Evolutionary conservation across 2,888 invertebrate genomes (phyloP), one percentile per base, ranked within the genome.

Genomic region (Amiota minor): DNA sequence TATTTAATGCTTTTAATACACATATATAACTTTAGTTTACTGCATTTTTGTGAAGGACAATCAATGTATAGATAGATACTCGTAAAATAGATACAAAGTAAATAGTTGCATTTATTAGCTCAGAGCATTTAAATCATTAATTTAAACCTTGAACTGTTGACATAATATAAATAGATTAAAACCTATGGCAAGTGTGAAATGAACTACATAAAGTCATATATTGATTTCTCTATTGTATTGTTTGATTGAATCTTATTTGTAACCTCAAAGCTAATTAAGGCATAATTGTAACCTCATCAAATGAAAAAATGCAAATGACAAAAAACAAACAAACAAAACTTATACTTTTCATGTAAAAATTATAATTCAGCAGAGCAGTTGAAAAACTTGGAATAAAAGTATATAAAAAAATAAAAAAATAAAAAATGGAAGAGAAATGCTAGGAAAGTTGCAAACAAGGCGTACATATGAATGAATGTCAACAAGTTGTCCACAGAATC

Each of bases 401-500:
- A 11, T 47, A 65, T 46, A 46, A 16, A 16, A 47, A 1, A 65
- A 64, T 6, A 2, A 62, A 62, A 14, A 35, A 12, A 35, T 20
- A 59, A 59, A 18, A 59, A 59, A 0, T 18, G 59, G 9, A 4
- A 16, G 18, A 35, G 35, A 35, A 4, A 6, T 35, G 6, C 4
- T 6, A 35, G 35, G 6, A 35, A 35, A 35, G 35, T 35, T 35
- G 35, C 35, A 35, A 35, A 35, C 35, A 35, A 35, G 6, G 35
- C 35, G 35, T 35, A 8, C 35, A 35, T 35, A 35, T 35, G 35
- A 35, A 35, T 35, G 35, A 35, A 65, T 47, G 65, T 65, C 65
- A 65, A 65, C 65, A 65, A 65, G 65, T 65, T 65, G 65, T 65
- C 65, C 65, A 65, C 65, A 65, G 47, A 46, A 65, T 65, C 20